Percentiles rank a stretch among this genome's conserved stretches.
Evolutionary conservation across 2,797 vertebrate species (phyloP).

Genomic region (Clarias pachynema): DNA sequence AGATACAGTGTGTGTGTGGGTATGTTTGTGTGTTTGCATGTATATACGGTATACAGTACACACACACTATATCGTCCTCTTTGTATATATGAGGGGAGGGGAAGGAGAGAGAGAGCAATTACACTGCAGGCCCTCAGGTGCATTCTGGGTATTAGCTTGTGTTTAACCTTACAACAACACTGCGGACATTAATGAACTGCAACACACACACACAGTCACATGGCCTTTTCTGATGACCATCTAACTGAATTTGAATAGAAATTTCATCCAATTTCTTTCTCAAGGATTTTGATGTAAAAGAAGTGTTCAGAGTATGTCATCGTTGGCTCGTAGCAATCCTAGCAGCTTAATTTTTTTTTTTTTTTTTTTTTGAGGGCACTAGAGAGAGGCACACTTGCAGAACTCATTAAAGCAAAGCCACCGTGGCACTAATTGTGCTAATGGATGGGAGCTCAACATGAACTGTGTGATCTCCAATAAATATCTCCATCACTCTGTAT

Average conservation of each 20-base stretch:
- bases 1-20: background rate
- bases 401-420: slow-evolving; percentile 33
- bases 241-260: slow-evolving; percentile 19
- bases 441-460: slow-evolving; percentile 45
- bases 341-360: slow-evolving; percentile 23
- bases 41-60: no score
- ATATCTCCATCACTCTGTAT: slow-evolving; percentile 29
- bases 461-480: slow-evolving; percentile 55
- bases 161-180: slow-evolving; percentile 53
- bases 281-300: slow-evolving; percentile 52
- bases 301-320: slow-evolving; percentile 11
- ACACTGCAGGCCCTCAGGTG: slow-evolving; percentile 1
- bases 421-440: slow-evolving; percentile 48
- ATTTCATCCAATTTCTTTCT: background rate
- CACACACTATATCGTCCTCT: no score
- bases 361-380: slow-evolving; percentile 51
- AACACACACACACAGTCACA: slow-evolving; percentile 52
- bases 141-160: slow-evolving; percentile 47
- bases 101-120: slow-evolving; percentile 47
- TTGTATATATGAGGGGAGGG: slow-evolving; percentile 55
- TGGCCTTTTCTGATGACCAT: slow-evolving; percentile 14
- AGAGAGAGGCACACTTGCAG: slow-evolving; percentile 44
- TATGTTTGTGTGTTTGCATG: no score
- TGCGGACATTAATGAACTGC: slow-evolving; percentile 42
- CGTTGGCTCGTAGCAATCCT: background rate